These are phyloP conservation scores for Isurus oxyrinchus DNA, from an alignment of 2,113 vertebrate species.

Conservation along the genomic window DNA sequence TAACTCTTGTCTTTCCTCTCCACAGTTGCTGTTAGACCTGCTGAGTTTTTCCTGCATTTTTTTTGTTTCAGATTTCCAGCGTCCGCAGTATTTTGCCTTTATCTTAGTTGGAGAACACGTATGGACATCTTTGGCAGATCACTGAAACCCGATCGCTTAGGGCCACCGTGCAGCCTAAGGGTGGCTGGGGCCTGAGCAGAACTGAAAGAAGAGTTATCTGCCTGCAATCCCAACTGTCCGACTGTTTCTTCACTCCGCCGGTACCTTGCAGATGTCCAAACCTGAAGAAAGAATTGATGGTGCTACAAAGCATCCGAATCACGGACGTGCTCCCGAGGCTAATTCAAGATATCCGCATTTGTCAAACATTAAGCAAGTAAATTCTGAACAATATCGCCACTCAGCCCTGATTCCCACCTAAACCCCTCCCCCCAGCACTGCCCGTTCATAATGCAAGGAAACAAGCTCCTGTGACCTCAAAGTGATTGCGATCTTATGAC, in stretches of 20 bases:
- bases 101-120: no score
- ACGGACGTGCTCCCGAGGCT: no score
- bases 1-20: no score
- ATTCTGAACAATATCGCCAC: background rate
- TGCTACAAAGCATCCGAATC: background rate
- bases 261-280: background rate
- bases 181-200: no score
- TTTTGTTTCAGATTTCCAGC: no score
- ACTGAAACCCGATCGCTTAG: background rate
- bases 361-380: background rate
- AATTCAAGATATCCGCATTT: background rate
- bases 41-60: no score
- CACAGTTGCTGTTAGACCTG: no score
- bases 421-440: background rate
- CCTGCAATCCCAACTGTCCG: no score
- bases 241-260: background rate
- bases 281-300: background rate
- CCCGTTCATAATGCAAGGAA: background rate
- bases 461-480: background rate
- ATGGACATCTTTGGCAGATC: background rate
- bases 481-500: background rate
- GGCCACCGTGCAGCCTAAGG: no score
- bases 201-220: no score
- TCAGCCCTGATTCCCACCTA: background rate
- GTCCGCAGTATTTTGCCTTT: no score